phyloP scores from a whole-genome alignment of 64 coral and sea anemone species.

The Pocillopora verrucosa region DNA sequence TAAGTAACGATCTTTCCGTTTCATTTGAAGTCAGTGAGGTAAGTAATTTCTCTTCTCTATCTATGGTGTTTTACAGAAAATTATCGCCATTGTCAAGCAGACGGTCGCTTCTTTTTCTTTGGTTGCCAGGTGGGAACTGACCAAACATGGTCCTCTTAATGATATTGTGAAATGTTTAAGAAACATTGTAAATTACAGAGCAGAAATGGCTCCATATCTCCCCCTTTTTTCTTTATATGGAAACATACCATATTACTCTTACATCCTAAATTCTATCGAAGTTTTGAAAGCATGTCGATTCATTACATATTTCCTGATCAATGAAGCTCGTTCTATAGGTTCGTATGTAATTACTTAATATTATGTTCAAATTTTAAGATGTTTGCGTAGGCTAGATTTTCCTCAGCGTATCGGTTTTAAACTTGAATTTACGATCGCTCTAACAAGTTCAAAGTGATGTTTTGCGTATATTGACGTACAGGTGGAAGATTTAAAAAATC shows the following conservation, averaged over 20 bases:
- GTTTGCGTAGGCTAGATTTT: too few species aligned
- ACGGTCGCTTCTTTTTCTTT: conserved; percentile 56
- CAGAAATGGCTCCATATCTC: neutral
- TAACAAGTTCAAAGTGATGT: too few species aligned
- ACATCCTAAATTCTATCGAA: neutral
- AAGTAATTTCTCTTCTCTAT: neutral
- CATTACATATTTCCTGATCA: too few species aligned
- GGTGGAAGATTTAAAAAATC: too few species aligned
- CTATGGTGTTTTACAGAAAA: conserved; percentile 36
- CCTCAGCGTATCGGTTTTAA: too few species aligned
- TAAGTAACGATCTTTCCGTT: conserved; percentile 39
- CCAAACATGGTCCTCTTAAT: neutral
- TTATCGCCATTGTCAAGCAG: conserved; percentile 54
- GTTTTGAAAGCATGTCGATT: neutral
- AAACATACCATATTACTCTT: neutral
- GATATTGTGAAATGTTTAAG: neutral
- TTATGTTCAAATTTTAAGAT: too few species aligned
- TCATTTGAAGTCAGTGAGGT: neutral
- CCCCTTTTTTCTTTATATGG: neutral
- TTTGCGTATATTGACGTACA: too few species aligned
- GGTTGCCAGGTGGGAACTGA: conserved; percentile 52
- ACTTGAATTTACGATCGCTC: too few species aligned
- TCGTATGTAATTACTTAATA: too few species aligned
- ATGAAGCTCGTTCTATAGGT: too few species aligned
- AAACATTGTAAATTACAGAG: neutral